phyloP scores from a whole-genome alignment of 1,140 invertebrate genomes.

The Pissodes strobi region DNA sequence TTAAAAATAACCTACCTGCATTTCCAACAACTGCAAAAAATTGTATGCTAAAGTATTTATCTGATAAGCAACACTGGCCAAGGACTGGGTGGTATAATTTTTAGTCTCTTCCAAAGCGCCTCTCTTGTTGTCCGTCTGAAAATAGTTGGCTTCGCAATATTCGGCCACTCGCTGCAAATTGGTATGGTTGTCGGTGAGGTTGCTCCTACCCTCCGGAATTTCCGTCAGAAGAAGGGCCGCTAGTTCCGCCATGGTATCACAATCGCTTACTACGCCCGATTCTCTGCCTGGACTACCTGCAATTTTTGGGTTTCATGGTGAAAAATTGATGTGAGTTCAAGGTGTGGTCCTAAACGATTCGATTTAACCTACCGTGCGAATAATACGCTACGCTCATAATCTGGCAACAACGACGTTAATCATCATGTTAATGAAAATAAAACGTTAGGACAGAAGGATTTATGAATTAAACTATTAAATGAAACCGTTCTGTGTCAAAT shows the following conservation, averaged over 20 bases:
- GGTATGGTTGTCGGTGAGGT: conserved; percentile 89
- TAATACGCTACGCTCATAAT: conserved; percentile 43
- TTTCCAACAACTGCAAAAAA: conserved; percentile 91
- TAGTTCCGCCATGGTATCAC: conserved; percentile 81
- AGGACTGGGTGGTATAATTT: conserved; percentile 96
- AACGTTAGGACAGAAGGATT: no score
- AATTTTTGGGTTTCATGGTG: neutral
- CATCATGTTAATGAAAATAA: neutral
- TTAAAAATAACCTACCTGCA: conserved; percentile 78
- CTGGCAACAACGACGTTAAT: neutral
- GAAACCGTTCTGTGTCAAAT: no score
- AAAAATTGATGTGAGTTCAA: no score
- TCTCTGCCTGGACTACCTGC: conserved; percentile 49
- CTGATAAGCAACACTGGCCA: conserved; percentile 98
- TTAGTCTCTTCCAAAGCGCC: conserved; percentile 96
- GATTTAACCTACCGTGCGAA: conserved; percentile 31
- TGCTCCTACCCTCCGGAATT: conserved; percentile 94
- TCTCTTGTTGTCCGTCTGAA: conserved; percentile 90
- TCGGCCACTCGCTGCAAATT: conserved; percentile 96
- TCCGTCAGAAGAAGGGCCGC: conserved; percentile 87
- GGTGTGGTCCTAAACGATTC: neutral
- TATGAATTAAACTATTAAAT: no score
- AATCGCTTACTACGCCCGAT: conserved; percentile 52
- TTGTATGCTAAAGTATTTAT: conserved; percentile 97
- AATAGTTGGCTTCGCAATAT: conserved; percentile 98